Base-by-base conservation (phyloP, 2,113 vertebrate genomes). In the Engystomops pustulosus region DNA sequence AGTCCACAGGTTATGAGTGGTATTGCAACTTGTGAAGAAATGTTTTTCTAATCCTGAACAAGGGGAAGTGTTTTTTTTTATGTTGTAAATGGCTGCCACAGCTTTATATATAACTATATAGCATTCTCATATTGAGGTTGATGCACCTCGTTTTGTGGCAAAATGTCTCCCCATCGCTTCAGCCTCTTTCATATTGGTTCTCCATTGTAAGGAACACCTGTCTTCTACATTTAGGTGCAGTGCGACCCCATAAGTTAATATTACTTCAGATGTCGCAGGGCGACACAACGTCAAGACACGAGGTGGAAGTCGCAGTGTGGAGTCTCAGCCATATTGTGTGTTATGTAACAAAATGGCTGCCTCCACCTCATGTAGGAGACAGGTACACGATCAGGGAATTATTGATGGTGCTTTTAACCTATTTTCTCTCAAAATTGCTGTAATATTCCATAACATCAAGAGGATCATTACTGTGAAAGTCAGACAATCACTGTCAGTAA, bases 371-470 rank as follows among this genome's bases (percentile, higher is more conserved):
- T 67, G 11, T 27, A 47, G 36, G 18, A 36, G 47, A 47, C 23
- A 45, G 23, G 12, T 47, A 9, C 9, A 23, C 27, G n/a, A 17
- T 45, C 70, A 47, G 70, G 69, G 70, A 45, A 7, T 18, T 30
- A 17, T 47, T 49, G 6, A 49, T 74, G 70, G 70, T 74, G 70
- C 70, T 47, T 44, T 47, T 74, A 47, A 30, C 23, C 23, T 34
- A 23, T 3, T 47, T 15, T 1, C 68, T 6, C 41, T 71, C n/a
- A 36, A 27, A 44, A 4, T 44, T 71, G 23, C 60, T 65, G 25
- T 25, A 60, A 55, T 9, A 20, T 53, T 23, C 55, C 10, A 60
- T 4, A 62, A 27, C 14, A 9, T 30, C 12, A 23, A 62, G 58
- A 62, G 58, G 30, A 65, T 36, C 17, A 20, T 34, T 36, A 67